Percentiles rank a stretch among this genome's conserved stretches.
Evolutionary conservation across 2,888 invertebrate genomes (phyloP).

Genomic region (Ypsolopha sequella): DNA sequence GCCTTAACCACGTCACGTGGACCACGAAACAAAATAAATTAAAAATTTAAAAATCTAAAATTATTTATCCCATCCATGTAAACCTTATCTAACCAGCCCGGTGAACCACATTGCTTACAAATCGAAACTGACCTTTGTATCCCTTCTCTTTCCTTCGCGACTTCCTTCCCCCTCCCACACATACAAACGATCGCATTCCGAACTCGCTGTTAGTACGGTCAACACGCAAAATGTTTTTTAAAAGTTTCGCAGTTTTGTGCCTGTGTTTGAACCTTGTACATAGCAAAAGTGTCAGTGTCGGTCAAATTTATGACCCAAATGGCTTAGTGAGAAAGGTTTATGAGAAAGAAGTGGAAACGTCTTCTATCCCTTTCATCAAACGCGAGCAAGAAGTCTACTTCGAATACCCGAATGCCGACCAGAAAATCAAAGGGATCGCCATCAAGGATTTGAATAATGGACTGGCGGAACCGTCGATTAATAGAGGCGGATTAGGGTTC

Average conservation of each 20-base stretch:
- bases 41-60: too few relatives aligned
- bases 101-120: conserved; percentile 10
- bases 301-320: conserved; percentile 33
- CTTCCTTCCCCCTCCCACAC: conserved; percentile 7
- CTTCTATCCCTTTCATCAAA: conserved; percentile 33
- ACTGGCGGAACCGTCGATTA: conserved; percentile 45
- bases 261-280: conserved; percentile 21
- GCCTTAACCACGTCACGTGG: too few relatives aligned
- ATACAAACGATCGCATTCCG: neutral
- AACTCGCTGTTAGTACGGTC: neutral
- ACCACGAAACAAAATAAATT: too few relatives aligned
- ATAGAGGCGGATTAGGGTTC: conserved; percentile 49
- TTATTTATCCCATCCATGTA: neutral
- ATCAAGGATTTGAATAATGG: conserved; percentile 53
- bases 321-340: conserved; percentile 36
- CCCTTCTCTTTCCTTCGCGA: neutral
- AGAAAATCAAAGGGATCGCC: conserved; percentile 54
- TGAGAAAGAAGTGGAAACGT: conserved; percentile 26
- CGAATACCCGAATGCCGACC: conserved; percentile 33
- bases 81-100: conserved; percentile 2
- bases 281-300: conserved; percentile 37
- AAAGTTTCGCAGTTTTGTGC: conserved; percentile 22
- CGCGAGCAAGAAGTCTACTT: conserved; percentile 37
- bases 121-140: neutral
- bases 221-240: conserved; percentile 10